Evolutionary conservation across 2,888 invertebrate species (phyloP).

Genomic region (Megalurothrips usitatus): DNA sequence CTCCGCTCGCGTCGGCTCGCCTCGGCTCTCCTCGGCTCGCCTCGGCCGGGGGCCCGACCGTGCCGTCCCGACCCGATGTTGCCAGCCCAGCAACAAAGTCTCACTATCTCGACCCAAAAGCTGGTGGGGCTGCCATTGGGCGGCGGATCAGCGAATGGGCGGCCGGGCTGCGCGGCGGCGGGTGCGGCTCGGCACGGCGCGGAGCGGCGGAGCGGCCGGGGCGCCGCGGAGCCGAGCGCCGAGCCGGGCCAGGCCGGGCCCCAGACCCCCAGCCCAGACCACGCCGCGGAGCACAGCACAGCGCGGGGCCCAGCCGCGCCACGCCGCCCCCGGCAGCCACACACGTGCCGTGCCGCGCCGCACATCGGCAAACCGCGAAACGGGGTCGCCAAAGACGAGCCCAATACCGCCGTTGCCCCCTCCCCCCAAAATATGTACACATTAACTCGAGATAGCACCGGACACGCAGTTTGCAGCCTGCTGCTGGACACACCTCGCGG

Average conservation of each 20-base stretch:
- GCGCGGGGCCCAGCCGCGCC: not conserved
- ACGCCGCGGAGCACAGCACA: not conserved
- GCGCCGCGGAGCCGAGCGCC: not conserved
- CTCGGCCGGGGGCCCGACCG: not conserved
- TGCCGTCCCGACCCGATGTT: not conserved
- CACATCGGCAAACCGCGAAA: not conserved
- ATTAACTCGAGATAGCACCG: too few relatives aligned
- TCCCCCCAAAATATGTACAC: too few relatives aligned
- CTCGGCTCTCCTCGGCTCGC: not conserved
- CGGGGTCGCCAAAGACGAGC: too few relatives aligned
- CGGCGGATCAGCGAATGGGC: slow-evolving; percentile 31
- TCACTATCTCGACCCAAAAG: slow-evolving; percentile 29
- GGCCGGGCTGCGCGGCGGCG: not conserved
- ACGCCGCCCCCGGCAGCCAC: not conserved
- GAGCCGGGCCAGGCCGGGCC: not conserved
- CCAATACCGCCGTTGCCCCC: too few relatives aligned
- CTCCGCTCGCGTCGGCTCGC: not conserved
- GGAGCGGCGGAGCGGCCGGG: not conserved
- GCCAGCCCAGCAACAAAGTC: slow-evolving; percentile 34
- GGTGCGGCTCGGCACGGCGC: slow-evolving; percentile 7
- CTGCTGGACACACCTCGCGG: too few relatives aligned
- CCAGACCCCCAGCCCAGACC: too few relatives aligned
- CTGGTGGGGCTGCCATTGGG: slow-evolving; percentile 30
- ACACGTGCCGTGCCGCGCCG: not conserved
- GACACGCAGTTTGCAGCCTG: too few relatives aligned